Evolutionary conservation across 2,888 invertebrate genomes (phyloP), one percentile per base, ranked within the genome.

Genomic region (Onthophagus sagittarius): DNA sequence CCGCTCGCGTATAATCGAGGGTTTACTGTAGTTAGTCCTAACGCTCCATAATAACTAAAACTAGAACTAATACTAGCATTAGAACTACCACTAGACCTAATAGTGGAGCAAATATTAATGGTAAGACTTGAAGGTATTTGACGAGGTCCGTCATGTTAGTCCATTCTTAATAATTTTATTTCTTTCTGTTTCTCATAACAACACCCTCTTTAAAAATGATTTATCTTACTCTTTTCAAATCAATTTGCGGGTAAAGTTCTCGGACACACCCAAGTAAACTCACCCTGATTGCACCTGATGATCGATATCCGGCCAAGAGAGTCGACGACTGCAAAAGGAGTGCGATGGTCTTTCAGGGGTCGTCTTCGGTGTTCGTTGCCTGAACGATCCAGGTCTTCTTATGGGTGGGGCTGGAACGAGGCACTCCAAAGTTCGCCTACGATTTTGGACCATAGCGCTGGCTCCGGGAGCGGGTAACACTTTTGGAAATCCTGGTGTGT

Each of bases 271-370:
- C 39, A 53, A 23, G 39, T 53, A 39, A 62, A 86, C 90, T 91
- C 86, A 94, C 94, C 94, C 94, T 5, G 94, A 94, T 78, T 92
- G 91, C 69, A 94, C 92, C 77, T 93, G 92, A 80, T 92, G 93
- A 84, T 94, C 94, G 74, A 94, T 92, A 85, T 94, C 94, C 6
- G 94, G 94, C 94, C 94, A 94, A 53, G 94, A 94, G 53, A 92
- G 88, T 69, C 94, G 88, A 71, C 94, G 87, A 78, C 92, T 91
- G 84, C 94, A 94, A 83, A 94, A 94, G 84, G 92, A 88, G 39
- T 91, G 89, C 7, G 92, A 91, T 72, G 91, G 89, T 80, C 82
- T 76, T 62, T 78, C 79, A 71, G 80, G 77, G 32, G 79, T 80
- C 31, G 88, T 86, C 73, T 86, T 88, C 23, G 88, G 87, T 13